Evolutionary conservation across 2,888 invertebrate species (phyloP).

Genomic region (Pilophorus perplexus): DNA sequence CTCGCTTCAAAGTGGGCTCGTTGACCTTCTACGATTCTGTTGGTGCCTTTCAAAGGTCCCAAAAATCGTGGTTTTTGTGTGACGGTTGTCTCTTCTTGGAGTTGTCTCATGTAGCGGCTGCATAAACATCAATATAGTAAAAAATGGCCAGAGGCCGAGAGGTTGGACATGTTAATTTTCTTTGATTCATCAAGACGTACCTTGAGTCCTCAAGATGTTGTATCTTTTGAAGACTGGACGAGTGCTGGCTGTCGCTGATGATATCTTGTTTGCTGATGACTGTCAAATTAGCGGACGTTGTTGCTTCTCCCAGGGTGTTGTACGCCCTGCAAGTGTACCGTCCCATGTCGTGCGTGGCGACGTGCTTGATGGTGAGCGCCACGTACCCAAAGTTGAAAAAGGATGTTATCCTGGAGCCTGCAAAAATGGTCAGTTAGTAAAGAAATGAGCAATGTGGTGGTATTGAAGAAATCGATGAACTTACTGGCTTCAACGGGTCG

Average conservation of each 20-base stretch:
- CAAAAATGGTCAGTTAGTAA: too few species aligned
- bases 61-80: conserved; percentile 83
- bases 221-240: conserved; percentile 86
- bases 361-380: conserved; percentile 86
- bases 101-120: conserved; percentile 65
- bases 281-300: conserved; percentile 75
- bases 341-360: conserved; percentile 86
- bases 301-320: conserved; percentile 82
- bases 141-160: neutral
- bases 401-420: conserved; percentile 80
- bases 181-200: conserved; percentile 43
- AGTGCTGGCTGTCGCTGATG: conserved; percentile 86
- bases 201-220: conserved; percentile 77
- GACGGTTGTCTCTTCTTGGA: conserved; percentile 70
- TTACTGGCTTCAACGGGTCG: conserved; percentile 82
- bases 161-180: neutral
- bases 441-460: neutral
- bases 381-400: conserved; percentile 91
- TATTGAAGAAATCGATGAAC: conserved; percentile 48
- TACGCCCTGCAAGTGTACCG: conserved; percentile 84
- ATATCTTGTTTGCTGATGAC: conserved; percentile 83
- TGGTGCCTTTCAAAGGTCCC: conserved; percentile 87
- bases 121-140: neutral
- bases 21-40: conserved; percentile 88
- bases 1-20: conserved; percentile 92